These are phyloP conservation scores for Tiliacea aurago DNA, from an alignment of 2,888 invertebrate genomes.

Conservation along the genomic window DNA sequence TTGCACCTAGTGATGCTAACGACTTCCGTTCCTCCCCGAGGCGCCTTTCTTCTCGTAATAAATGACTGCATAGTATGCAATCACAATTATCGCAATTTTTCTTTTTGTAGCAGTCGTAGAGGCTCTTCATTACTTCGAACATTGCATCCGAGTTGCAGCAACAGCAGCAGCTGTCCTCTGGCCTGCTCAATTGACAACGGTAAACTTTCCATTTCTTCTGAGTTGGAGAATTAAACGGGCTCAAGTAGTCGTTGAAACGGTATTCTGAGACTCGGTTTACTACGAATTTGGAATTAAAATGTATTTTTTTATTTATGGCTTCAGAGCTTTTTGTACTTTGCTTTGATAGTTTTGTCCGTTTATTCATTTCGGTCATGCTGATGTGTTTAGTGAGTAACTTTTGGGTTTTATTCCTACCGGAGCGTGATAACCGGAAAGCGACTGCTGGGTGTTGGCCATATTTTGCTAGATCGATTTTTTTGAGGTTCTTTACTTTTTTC, in stretches of 20 bases:
- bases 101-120: slow-evolving; percentile 83
- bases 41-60: slow-evolving; percentile 41
- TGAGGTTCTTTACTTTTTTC: slow-evolving; percentile 35
- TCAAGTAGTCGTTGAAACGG: slow-evolving; percentile 14
- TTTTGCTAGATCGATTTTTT: slow-evolving; percentile 4
- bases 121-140: slow-evolving; percentile 84
- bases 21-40: slow-evolving; percentile 31
- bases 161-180: slow-evolving; percentile 60
- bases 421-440: slow-evolving; percentile 24
- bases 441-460: slow-evolving; percentile 24
- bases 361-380: slow-evolving; percentile 34
- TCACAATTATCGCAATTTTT: slow-evolving; percentile 77
- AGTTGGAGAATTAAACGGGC: slow-evolving; percentile 24
- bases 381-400: slow-evolving; percentile 19
- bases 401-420: slow-evolving; percentile 4
- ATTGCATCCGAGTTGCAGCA: slow-evolving; percentile 81
- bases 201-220: slow-evolving; percentile 45
- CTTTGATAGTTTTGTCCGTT: neutral
- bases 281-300: slow-evolving; percentile 21
- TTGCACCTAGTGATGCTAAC: slow-evolving; percentile 8
- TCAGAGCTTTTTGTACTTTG: slow-evolving; percentile 34
- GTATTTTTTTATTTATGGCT: neutral
- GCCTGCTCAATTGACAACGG: slow-evolving; percentile 32
- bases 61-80: slow-evolving; percentile 78
- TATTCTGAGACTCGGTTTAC: slow-evolving; percentile 27